Evolutionary conservation across 2,888 invertebrate genomes (phyloP), one percentile per base, ranked within the genome.

Genomic region (Mesopsocus fuscifrons): DNA sequence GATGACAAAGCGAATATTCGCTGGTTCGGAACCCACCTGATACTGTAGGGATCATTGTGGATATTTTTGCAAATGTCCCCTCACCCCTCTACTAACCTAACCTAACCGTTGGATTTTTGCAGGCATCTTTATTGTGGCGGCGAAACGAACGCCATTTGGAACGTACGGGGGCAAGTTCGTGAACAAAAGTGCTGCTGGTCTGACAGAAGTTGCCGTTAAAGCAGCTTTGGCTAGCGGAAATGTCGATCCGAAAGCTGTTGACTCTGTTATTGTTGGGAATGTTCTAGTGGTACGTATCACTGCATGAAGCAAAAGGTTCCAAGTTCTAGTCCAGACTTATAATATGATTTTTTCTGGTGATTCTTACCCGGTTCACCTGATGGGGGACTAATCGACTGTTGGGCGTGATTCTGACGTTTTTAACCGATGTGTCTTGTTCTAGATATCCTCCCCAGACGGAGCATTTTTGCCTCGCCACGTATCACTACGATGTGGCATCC

Each of bases 121-220:
- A 88, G 89, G 88, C 55, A 68, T 89, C 49, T 88, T 83, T 59
- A 81, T 91, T 58, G 88, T 97, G 48, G 89, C 85, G 51, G 95
- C 95, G 13, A 97, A 95, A 64, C 76, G 97, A 48, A 97, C 95
- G 1, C 83, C 95, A 2, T 97, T 97, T 64, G 97, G 97, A 42
- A 80, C 95, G 1, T 94, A 82, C 63, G 97, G 97, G 3, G 87
- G 87, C 1, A 72, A 74, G 53, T 75, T 87, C 56, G 70, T 72
- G 22, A 79, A 79, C 58, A 76, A 75, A 6, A 70, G 70, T 31
- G 72, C 76, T 17, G 74, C 77, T 0, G 83, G 87, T 46, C 65
- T 97, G 48, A 88, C 88, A 59, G 80, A 80, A 15, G 63, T 77
- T 9, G 87, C 89, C 1, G 71, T 78, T 0, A 76, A 74, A 48